Conservation (phyloP, 2,888 invertebrate genomes). For the Trachelus tabidus region DNA sequence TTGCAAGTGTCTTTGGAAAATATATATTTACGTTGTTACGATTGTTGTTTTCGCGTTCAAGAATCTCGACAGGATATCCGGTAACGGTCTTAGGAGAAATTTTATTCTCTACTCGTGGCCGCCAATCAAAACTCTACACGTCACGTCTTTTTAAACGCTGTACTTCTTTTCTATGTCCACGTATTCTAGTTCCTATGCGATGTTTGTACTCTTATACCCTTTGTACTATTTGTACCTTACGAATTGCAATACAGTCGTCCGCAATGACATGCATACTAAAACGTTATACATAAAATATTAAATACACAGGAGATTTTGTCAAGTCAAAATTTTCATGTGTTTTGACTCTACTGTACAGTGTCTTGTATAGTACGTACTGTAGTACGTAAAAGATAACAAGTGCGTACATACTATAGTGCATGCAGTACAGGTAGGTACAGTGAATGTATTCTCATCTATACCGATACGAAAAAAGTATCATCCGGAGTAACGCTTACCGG, state of each 20-base stretch:
- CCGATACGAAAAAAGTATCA: background rate
- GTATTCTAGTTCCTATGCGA: slow-evolving; percentile 65
- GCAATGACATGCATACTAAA: slow-evolving; percentile 47
- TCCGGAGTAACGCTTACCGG: background rate
- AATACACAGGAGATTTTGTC: background rate
- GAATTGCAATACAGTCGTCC: slow-evolving; percentile 66
- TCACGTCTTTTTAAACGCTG: slow-evolving; percentile 44
- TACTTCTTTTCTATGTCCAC: slow-evolving; percentile 63
- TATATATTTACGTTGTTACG: background rate
- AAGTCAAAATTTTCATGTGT: background rate
- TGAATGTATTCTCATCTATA: background rate
- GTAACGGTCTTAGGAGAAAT: background rate
- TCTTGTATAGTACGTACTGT: background rate
- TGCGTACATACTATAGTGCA: background rate
- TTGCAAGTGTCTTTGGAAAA: background rate
- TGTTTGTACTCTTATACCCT: slow-evolving; percentile 66
- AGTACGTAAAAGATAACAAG: background rate
- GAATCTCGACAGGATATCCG: background rate
- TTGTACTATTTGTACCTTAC: slow-evolving; percentile 66
- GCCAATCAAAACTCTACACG: slow-evolving; percentile 27
- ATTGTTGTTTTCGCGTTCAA: background rate
- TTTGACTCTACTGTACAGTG: background rate
- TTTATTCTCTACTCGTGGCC: background rate
- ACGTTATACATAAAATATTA: background rate
- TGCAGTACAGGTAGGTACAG: background rate